Evolutionary conservation across 64 coral and sea anemone species (phyloP).

Genomic region (Stichodactyla helianthus): DNA sequence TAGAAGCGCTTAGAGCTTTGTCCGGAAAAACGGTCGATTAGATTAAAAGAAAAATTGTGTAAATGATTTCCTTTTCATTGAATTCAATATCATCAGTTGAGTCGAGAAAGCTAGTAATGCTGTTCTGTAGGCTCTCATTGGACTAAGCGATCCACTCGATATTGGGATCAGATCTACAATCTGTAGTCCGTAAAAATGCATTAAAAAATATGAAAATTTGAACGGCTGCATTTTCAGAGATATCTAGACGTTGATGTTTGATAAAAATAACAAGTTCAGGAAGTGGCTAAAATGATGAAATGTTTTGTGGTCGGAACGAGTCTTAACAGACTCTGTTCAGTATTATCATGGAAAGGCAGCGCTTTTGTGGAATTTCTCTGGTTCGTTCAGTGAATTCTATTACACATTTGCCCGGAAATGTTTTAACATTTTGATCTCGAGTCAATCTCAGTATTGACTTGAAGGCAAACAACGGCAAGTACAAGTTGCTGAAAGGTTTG

Average conservation of each 20-base stretch:
- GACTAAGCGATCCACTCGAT: background rate
- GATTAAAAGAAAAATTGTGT: background rate
- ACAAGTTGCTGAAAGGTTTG: background rate
- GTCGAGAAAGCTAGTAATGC: background rate
- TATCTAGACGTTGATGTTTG: conserved; percentile 1
- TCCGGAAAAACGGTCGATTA: background rate
- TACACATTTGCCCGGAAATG: background rate
- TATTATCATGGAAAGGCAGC: background rate
- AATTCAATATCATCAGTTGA: background rate
- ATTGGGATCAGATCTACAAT: background rate
- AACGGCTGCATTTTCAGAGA: background rate
- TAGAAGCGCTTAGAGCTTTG: background rate
- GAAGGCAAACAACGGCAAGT: background rate
- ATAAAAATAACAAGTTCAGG: conserved; percentile 11
- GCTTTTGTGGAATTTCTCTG: background rate
- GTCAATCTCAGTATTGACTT: background rate
- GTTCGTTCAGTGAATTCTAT: background rate
- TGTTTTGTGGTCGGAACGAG: background rate
- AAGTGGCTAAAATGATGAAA: background rate
- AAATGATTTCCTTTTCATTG: conserved; percentile 1
- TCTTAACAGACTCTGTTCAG: background rate
- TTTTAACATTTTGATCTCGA: background rate
- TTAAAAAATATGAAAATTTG: background rate
- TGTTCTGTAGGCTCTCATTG: background rate
- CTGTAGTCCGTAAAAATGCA: background rate